Conservation (phyloP, 2,113 vertebrate species). For the Tragelaphus scriptus region DNA sequence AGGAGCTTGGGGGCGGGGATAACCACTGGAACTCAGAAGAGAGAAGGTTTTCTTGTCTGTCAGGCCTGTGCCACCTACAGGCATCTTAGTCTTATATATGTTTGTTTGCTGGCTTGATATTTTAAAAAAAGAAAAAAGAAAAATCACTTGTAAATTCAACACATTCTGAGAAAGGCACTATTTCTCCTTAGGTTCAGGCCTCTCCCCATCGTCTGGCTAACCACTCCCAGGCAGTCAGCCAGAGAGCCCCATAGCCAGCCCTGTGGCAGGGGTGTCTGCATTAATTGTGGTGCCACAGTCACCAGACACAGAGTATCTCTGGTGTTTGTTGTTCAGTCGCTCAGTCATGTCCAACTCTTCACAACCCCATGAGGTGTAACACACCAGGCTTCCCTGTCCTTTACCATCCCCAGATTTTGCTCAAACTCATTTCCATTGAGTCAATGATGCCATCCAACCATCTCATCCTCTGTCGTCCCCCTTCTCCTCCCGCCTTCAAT, state of each 20-base stretch:
- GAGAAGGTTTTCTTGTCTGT: neutral
- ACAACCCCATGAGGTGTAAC: neutral
- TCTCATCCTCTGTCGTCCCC: neutral
- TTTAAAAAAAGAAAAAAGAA: neutral
- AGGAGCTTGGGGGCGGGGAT: no score
- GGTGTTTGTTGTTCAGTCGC: neutral
- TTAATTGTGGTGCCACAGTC: neutral
- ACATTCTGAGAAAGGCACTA: neutral
- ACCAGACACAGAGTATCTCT: neutral
- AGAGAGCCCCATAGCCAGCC: neutral
- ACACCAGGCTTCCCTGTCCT: neutral
- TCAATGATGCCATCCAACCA: neutral
- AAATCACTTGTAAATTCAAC: neutral
- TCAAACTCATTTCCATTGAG: neutral
- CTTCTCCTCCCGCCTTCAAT: neutral
- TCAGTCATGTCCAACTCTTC: neutral
- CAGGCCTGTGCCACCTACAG: neutral
- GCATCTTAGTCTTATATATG: neutral
- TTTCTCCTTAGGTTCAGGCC: neutral
- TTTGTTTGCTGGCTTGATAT: neutral
- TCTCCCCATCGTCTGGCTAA: neutral
- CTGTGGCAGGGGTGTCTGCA: neutral
- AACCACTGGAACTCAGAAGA: fast-evolving
- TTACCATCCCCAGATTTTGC: neutral
- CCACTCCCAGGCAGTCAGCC: neutral